phyloP scores from a whole-genome alignment of 2,888 invertebrate species.

The Chromoteleia sp. region DNA sequence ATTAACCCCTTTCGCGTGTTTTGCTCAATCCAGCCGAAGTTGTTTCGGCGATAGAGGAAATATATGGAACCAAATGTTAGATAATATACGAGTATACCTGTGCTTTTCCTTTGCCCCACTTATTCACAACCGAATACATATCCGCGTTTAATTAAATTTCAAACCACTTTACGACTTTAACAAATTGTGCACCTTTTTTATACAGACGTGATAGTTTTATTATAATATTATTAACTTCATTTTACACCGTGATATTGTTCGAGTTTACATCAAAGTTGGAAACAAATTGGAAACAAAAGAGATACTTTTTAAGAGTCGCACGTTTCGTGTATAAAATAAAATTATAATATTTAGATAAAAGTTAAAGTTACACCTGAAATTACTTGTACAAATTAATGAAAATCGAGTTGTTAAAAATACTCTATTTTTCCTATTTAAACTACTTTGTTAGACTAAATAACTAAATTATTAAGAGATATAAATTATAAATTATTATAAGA shows the following conservation, averaged over 20 bases:
- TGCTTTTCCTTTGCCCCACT: neutral
- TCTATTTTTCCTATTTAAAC: no score
- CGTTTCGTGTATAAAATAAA: no score
- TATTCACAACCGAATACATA: constrained; percentile 8
- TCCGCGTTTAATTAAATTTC: constrained; percentile 38
- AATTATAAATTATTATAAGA: no score
- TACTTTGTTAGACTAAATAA: no score
- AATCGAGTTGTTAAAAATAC: no score
- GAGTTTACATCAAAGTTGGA: no score
- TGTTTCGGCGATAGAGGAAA: constrained; percentile 17
- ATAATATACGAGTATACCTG: constrained; percentile 12
- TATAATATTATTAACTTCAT: neutral
- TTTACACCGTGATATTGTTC: neutral
- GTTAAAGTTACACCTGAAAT: no score
- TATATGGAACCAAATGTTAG: constrained; percentile 24
- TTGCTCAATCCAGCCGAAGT: neutral
- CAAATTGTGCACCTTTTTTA: constrained; percentile 5
- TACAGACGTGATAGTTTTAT: neutral
- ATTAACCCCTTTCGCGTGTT: constrained; percentile 8
- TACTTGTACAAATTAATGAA: no score
- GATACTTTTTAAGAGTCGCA: no score
- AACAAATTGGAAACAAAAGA: neutral
- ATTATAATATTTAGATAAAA: no score
- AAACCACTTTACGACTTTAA: constrained; percentile 38
- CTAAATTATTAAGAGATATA: no score